phyloP scores from a whole-genome alignment of 2,113 vertebrate genomes.

The Gila orcuttii region DNA sequence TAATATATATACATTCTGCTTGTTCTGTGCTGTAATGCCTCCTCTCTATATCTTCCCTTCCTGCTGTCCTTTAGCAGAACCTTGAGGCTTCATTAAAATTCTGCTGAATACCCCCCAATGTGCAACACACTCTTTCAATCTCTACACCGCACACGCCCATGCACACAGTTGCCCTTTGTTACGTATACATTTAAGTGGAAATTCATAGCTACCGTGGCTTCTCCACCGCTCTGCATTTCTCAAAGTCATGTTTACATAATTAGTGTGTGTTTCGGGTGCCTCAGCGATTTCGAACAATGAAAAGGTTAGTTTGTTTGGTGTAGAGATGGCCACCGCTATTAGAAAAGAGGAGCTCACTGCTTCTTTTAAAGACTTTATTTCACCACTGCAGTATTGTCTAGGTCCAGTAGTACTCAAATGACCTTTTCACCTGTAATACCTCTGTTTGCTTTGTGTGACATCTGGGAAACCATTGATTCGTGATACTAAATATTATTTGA shows the following conservation, averaged over 20 bases:
- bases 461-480: conserved; percentile 44
- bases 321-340: not conserved
- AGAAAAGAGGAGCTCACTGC: not conserved
- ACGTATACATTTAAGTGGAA: conserved; percentile 62
- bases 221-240: conserved; percentile 56
- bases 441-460: conserved; percentile 8
- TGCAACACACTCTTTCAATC: conserved; percentile 43
- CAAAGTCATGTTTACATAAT: conserved; percentile 65
- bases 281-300: conserved; percentile 61
- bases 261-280: conserved; percentile 53
- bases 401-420: conserved; percentile 33
- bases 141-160: conserved; percentile 27
- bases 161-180: conserved; percentile 56
- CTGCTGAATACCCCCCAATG: conserved; percentile 54
- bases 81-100: conserved; percentile 64
- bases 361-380: conserved; percentile 29
- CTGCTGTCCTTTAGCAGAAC: conserved; percentile 61
- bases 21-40: conserved; percentile 13
- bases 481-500: conserved; percentile 49
- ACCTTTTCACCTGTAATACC: conserved; percentile 45
- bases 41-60: conserved; percentile 29
- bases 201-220: conserved; percentile 47
- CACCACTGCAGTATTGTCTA: not conserved
- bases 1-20: conserved; percentile 9
- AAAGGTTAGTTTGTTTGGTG: conserved; percentile 59